Conservation (phyloP, 2,888 invertebrate genomes). For the Dicyrtoma fusca region DNA sequence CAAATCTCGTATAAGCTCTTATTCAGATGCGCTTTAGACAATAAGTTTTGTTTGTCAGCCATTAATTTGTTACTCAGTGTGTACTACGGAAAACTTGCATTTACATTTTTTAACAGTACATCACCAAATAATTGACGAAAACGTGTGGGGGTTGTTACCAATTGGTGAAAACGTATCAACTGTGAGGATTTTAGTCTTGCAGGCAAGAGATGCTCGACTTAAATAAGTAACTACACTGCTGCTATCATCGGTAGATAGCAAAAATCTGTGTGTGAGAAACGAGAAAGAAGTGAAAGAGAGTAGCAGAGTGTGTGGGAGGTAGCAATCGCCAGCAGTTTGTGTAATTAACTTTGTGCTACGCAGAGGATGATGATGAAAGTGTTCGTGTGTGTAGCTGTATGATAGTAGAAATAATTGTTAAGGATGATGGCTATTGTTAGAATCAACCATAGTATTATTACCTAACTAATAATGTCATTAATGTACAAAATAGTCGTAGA, state of each 20-base stretch:
- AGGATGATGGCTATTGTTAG: slow-evolving; percentile 11
- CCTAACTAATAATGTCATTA: slow-evolving; percentile 31
- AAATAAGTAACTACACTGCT: background rate
- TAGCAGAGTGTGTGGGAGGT: background rate
- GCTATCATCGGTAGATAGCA: background rate
- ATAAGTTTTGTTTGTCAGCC: background rate
- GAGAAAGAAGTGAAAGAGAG: slow-evolving; percentile 11
- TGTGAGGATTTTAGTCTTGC: slow-evolving; percentile 6
- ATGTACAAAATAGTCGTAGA: slow-evolving; percentile 31
- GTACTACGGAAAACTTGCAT: background rate
- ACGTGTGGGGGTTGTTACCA: background rate
- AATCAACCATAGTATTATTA: slow-evolving; percentile 26
- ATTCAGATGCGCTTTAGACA: background rate
- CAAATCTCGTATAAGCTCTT: no score
- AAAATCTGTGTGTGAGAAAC: background rate
- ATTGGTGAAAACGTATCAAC: slow-evolving; percentile 3
- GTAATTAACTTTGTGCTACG: slow-evolving; percentile 3
- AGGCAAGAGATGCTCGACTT: slow-evolving; percentile 2
- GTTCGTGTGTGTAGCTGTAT: background rate
- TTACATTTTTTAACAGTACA: background rate
- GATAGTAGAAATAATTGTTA: background rate
- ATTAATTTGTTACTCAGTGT: background rate
- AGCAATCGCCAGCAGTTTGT: background rate
- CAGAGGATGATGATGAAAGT: slow-evolving; percentile 1
- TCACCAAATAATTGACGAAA: background rate